Evolutionary conservation across 2,888 invertebrate genomes (phyloP).

Genomic region (Caenorhabditis zanzibari): DNA sequence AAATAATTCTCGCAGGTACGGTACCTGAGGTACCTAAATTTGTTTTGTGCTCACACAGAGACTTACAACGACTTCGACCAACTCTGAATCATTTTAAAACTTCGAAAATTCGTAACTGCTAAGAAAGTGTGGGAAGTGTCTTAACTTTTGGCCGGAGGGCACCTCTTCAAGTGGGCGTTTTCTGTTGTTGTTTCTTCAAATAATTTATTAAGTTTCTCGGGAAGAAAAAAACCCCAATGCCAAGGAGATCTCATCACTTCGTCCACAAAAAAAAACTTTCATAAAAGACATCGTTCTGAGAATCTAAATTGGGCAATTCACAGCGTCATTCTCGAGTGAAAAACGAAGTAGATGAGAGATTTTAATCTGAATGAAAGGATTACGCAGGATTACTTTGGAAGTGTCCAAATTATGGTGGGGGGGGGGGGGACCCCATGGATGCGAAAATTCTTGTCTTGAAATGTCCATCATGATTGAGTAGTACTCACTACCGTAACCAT

Average conservation of each 20-base stretch:
- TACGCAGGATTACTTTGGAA: constrained; percentile 30
- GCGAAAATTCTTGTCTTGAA: not conserved
- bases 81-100: too few relatives aligned
- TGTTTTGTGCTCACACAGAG: too few relatives aligned
- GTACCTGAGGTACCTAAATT: too few relatives aligned
- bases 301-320: constrained; percentile 52
- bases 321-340: constrained; percentile 26
- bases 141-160: constrained; percentile 5
- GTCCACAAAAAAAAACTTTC: constrained; percentile 37
- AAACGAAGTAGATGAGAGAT: constrained; percentile 26
- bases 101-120: not conserved
- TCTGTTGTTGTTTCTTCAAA: constrained; percentile 27
- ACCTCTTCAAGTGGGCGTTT: constrained; percentile 30
- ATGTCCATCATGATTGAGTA: too few relatives aligned
- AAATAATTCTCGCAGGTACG: too few relatives aligned
- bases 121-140: constrained; percentile 21
- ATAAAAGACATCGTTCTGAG: constrained; percentile 34
- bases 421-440: not conserved
- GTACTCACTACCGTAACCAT: too few relatives aligned
- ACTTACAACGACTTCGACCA: too few relatives aligned
- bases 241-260: constrained; percentile 7
- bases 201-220: constrained; percentile 27
- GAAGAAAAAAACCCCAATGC: not conserved
- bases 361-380: constrained; percentile 37
- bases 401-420: constrained; percentile 2